These are phyloP conservation scores for Albula goreensis DNA, from an alignment of 2,113 vertebrate genomes.

Conservation along the genomic window DNA sequence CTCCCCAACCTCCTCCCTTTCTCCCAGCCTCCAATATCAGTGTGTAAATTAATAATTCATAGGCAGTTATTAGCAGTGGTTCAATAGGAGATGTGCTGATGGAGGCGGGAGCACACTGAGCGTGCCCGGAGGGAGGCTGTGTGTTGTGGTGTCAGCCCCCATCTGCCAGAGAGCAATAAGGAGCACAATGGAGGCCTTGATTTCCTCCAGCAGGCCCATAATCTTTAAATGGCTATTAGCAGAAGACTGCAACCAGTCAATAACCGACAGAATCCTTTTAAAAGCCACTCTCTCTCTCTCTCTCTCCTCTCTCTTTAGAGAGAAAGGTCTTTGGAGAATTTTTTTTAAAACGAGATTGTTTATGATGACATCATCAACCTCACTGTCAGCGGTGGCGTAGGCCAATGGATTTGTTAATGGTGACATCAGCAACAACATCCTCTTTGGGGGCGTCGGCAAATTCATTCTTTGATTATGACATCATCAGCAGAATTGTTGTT, in stretches of 20 bases:
- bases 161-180: conserved; percentile 32
- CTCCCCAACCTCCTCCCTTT: background rate
- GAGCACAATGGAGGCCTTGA: conserved; percentile 34
- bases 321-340: background rate
- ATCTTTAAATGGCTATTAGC: conserved; percentile 34
- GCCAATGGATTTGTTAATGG: background rate
- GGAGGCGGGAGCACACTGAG: conserved; percentile 21
- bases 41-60: conserved; percentile 35
- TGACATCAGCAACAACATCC: background rate
- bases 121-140: conserved; percentile 25
- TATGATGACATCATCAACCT: background rate
- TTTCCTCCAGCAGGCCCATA: conserved; percentile 28
- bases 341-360: background rate
- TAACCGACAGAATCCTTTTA: conserved; percentile 30
- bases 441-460: background rate
- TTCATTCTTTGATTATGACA: background rate
- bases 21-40: conserved; percentile 18
- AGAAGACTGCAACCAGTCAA: conserved; percentile 33
- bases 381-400: background rate
- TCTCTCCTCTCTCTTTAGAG: background rate
- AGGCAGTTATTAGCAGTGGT: conserved; percentile 26
- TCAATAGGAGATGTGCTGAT: conserved; percentile 32
- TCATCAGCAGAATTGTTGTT: background rate
- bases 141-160: conserved; percentile 33
- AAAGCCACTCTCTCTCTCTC: conserved; percentile 26